phyloP scores from a whole-genome alignment of 2,888 invertebrate species.

The Aromia moschata region DNA sequence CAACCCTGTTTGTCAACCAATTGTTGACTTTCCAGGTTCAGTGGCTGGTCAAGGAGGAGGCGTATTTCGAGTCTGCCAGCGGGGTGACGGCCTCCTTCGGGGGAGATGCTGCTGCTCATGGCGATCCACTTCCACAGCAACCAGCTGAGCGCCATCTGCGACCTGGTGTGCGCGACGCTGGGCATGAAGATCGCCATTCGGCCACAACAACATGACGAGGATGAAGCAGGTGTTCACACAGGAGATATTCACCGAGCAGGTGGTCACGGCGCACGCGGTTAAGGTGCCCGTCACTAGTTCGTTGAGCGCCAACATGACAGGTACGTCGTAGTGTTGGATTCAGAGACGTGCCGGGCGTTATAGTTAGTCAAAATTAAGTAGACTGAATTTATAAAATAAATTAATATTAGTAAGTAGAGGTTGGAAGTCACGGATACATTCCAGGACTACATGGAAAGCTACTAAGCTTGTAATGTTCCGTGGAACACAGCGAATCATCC shows the following conservation, averaged over 20 bases:
- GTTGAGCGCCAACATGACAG: conserved; percentile 84
- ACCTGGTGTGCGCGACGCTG: conserved; percentile 91
- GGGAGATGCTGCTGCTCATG: conserved; percentile 93
- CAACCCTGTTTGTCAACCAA: too few species aligned
- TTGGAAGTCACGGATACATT: too few species aligned
- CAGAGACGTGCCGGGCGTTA: too few species aligned
- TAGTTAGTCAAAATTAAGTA: too few species aligned
- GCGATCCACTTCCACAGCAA: conserved; percentile 98
- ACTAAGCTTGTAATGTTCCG: too few species aligned
- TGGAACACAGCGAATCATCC: too few species aligned
- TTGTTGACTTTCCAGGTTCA: too few species aligned
- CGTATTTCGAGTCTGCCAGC: conserved; percentile 86
- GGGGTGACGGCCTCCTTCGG: conserved; percentile 91
- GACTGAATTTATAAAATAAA: too few species aligned
- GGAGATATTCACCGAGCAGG: conserved; percentile 97
- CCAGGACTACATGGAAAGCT: too few species aligned
- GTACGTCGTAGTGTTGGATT: too few species aligned
- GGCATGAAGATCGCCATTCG: conserved; percentile 94
- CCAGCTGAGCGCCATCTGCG: conserved; percentile 91
- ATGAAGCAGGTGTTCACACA: conserved; percentile 95
- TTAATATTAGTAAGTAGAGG: too few species aligned
- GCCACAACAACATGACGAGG: conserved; percentile 84
- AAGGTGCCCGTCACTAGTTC: conserved; percentile 93
- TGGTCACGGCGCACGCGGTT: conserved; percentile 94
- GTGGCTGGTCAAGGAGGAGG: conserved; percentile 91